These are phyloP conservation scores for Pachycephala philippinensis DNA, from an alignment of 2,113 vertebrate genomes.

Conservation along the genomic window DNA sequence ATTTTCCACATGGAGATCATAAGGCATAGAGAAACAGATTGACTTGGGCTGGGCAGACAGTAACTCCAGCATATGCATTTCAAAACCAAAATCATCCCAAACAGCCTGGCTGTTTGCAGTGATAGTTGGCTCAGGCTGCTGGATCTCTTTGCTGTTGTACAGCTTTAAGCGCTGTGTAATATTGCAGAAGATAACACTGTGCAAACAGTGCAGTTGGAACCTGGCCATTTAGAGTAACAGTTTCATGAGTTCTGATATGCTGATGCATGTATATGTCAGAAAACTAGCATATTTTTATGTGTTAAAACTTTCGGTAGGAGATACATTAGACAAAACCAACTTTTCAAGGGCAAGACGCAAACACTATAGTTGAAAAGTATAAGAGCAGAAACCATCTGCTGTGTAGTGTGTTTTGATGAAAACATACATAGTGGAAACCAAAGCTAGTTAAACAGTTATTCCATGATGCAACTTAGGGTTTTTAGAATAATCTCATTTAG, in stretches of 20 bases:
- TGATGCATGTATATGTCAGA: background rate
- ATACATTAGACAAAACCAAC: background rate
- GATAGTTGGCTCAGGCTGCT: background rate
- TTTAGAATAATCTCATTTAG: background rate
- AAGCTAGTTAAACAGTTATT: slow-evolving; percentile 7
- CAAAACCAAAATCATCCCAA: background rate
- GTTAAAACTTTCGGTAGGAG: background rate
- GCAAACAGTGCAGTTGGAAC: background rate
- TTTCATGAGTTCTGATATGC: background rate
- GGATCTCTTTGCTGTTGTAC: background rate
- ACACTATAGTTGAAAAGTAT: background rate
- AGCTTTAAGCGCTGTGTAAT: background rate
- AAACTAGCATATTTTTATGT: background rate
- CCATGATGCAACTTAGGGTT: background rate
- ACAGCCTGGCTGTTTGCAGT: background rate
- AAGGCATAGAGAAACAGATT: background rate
- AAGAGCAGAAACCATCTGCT: slow-evolving; percentile 53
- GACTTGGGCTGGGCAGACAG: background rate
- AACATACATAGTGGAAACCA: background rate
- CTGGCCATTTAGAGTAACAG: background rate
- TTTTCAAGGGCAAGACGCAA: slow-evolving; percentile 12
- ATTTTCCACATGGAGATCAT: background rate
- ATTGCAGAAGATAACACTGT: background rate
- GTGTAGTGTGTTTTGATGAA: slow-evolving; percentile 4
- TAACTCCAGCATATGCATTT: background rate